phyloP scores from a whole-genome alignment of 2,797 vertebrate species.

The Podargus strigoides region DNA sequence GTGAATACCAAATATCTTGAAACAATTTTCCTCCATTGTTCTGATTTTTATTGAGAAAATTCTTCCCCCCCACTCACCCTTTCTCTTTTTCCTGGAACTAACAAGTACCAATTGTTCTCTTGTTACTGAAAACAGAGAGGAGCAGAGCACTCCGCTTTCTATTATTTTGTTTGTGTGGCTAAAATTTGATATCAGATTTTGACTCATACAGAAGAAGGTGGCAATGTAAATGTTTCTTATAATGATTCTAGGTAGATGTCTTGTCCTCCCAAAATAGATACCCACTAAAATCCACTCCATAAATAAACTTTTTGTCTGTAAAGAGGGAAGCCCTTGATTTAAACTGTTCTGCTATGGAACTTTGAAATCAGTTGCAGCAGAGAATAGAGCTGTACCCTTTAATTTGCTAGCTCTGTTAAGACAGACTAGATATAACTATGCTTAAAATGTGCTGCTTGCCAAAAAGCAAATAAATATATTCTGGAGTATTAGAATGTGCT shows the following conservation, averaged over 20 bases:
- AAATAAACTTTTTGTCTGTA: background rate
- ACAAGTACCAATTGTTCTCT: background rate
- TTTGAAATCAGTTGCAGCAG: background rate
- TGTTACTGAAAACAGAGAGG: background rate
- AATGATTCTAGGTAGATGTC: background rate
- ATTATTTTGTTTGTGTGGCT: background rate
- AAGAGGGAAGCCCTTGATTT: background rate
- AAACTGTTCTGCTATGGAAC: background rate
- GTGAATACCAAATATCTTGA: background rate
- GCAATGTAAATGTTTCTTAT: background rate
- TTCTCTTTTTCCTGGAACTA: background rate
- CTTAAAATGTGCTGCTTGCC: background rate
- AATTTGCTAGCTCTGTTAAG: background rate
- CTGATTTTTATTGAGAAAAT: background rate
- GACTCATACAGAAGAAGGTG: background rate
- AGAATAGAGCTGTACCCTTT: background rate
- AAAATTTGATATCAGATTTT: background rate
- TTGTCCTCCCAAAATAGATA: background rate
- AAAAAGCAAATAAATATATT: background rate
- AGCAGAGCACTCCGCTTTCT: background rate
- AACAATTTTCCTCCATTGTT: background rate
- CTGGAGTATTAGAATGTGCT: background rate
- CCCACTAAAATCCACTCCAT: background rate
- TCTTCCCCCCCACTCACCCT: accelerated
- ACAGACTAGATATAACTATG: background rate